Percentiles rank a stretch among this genome's conserved stretches.
These are phyloP conservation scores for Terrapene triunguis DNA, from an alignment of 2,113 vertebrate species.

Conservation along the genomic window DNA sequence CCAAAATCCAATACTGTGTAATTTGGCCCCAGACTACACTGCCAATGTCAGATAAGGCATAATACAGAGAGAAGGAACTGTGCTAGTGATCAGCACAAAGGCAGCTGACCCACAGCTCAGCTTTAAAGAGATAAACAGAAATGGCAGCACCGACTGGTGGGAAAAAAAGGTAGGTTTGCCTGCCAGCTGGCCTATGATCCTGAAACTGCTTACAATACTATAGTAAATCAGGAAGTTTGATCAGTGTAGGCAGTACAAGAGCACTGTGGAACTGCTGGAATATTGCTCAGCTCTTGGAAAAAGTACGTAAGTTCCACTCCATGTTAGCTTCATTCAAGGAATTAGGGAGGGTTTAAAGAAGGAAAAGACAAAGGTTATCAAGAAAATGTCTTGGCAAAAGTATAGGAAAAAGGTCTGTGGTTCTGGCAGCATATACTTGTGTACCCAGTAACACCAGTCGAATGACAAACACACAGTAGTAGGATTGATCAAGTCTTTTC, in stretches of 20 bases:
- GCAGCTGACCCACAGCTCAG: neutral
- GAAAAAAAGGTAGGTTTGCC: neutral
- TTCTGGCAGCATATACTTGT: neutral
- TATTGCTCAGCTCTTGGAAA: neutral
- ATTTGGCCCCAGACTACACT: accelerated
- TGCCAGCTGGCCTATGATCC: neutral
- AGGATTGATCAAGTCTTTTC: neutral
- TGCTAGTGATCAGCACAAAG: neutral
- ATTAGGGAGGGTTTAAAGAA: neutral
- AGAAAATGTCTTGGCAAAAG: neutral
- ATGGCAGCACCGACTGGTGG: neutral
- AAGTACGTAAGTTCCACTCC: neutral
- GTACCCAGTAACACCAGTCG: neutral
- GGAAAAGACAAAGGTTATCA: neutral
- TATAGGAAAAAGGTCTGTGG: neutral
- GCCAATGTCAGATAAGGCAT: accelerated
- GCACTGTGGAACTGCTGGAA: neutral
- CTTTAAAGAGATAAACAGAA: neutral
- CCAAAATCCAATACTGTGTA: accelerated
- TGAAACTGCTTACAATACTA: neutral
- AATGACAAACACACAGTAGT: neutral
- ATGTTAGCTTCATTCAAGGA: neutral
- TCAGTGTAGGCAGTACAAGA: neutral
- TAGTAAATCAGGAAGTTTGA: neutral
- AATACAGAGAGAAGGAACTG: neutral